These are phyloP conservation scores for Diachasmimorpha longicaudata DNA, from an alignment of 1,140 invertebrate genomes.

Conservation along the genomic window DNA sequence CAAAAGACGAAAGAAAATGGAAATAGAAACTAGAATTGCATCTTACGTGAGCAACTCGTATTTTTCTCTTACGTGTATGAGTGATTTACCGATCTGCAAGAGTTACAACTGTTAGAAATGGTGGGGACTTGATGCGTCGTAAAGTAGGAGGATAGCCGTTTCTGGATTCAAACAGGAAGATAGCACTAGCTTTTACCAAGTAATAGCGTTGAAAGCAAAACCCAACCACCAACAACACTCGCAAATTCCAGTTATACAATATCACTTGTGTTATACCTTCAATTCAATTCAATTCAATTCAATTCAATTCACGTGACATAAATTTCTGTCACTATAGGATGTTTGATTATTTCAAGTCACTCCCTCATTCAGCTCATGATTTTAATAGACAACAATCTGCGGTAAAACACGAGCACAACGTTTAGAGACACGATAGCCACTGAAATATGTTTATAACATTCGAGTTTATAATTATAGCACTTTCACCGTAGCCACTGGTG, in stretches of 20 bases:
- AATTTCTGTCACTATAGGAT: not conserved
- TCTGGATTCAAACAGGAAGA: constrained; percentile 35
- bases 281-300: not conserved
- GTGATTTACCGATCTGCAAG: not conserved
- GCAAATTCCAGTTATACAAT: not conserved
- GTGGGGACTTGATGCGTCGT: no score
- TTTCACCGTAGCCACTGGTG: constrained; percentile 53
- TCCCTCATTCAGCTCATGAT: no score
- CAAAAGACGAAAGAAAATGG: not conserved
- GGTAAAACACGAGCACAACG: not conserved
- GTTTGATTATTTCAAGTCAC: no score
- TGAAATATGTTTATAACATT: constrained; percentile 48
- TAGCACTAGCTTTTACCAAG: constrained; percentile 40
- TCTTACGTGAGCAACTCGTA: constrained; percentile 26
- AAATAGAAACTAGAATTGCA: not conserved
- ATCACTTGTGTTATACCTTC: not conserved
- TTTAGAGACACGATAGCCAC: constrained; percentile 50
- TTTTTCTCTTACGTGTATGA: constrained; percentile 33
- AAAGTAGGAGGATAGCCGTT: not conserved
- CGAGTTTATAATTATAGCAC: constrained; percentile 46
- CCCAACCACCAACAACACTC: not conserved
- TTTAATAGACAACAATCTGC: no score
- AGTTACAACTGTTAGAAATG: not conserved
- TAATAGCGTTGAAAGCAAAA: constrained; percentile 53
- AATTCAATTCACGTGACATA: not conserved